Evolutionary conservation across 2,797 vertebrate genomes (phyloP), one percentile per base, ranked within the genome.

Genomic region (Lepilemur septentrionalis): DNA sequence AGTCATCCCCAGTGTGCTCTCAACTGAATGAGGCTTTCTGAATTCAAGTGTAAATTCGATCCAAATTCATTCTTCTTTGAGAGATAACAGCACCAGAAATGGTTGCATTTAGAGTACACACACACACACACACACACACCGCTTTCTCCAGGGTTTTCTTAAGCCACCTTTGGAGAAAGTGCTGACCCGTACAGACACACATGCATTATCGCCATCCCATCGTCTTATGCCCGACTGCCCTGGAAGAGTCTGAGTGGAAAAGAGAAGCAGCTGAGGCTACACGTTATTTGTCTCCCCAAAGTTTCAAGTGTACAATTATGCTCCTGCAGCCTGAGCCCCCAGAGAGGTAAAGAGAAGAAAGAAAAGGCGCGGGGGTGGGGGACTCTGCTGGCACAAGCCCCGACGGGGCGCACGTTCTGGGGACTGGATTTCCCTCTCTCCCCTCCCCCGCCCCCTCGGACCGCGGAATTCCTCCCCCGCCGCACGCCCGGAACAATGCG

Each of bases 401-500:
- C 87, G 46, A 20, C 50, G 59, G 78, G 88, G 57, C 85, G 48
- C 70, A 28, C 35, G 10, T 14, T 25, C 32, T 0, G 7, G 3
- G 6, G 18, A 23, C 30, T 9, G 65, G 38, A 65, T 28, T 79
- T 55, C 43, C 52, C 57, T 38, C 43, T 48, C 7, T 35, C 70
- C 50, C 3, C 61, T 69, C 4, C 7, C 88, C 83, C 28, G 70
- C 32, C 91, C 7, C 15, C 50, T 25, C 35, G 8, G 32, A 76
- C 48, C 86, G 43, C 48, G 32, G 79, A 48, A 25, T 48, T 38
- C 30, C 84, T 10, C 84, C 63, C 80, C 88, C 12, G 10, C 75
- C 57, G 32, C 90, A 30, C 48, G 30, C 87, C 46, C 11, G 81
- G 93, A 95, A 97, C 96, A 97, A 97, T 95, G 94, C 94, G 7